Evolutionary conservation across 2,113 vertebrate species (phyloP), one percentile per base, ranked within the genome.

Genomic region (Malurus alboscapulatus): DNA sequence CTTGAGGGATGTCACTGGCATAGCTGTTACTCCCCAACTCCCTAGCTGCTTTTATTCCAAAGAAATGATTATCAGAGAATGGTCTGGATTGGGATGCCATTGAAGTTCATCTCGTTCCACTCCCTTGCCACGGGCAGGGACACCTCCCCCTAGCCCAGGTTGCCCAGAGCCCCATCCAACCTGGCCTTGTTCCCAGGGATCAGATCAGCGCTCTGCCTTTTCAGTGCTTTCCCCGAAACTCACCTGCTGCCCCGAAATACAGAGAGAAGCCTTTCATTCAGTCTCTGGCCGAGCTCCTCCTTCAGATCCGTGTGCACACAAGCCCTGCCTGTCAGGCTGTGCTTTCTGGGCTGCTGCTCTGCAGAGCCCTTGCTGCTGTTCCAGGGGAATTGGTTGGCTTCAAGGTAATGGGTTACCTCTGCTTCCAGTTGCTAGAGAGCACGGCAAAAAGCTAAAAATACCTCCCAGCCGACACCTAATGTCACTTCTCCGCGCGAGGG

Each of bases 321-420:
- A 47, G 48, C 58, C 40, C 66, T 87, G 40, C 61, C 48, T 65
- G 29, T 65, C 83, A 75, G 53, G 53, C 53, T 75, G 80, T 34
- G 62, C 19, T 91, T 92, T 90, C 80, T 87, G 84, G 57, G 65
- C 59, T 90, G 36, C 69, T 84, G 77, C 81, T 92, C 50, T 92
- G 81, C 87, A 89, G 77, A 93, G 74, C 54, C 27, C 66, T 84
- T 5, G 8, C 65, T 82, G 54, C 18, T 47, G 69, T 65, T 92
- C 24, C 81, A 57, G 69, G 66, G 62, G 74, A 84, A 72, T 36
- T 82, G 62, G 53, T 40, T 84, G 45, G 21, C 68, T 88, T 62
- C 48, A 53, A 78, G 53, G 59, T 75, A 80, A 78, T 17, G 62
- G 40, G 21, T 82, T 93, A 53, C 53, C 34, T 88, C 69, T 81